These are phyloP conservation scores for Himalopsyche japonica DNA, from an alignment of 2,888 invertebrate genomes.

Conservation along the genomic window DNA sequence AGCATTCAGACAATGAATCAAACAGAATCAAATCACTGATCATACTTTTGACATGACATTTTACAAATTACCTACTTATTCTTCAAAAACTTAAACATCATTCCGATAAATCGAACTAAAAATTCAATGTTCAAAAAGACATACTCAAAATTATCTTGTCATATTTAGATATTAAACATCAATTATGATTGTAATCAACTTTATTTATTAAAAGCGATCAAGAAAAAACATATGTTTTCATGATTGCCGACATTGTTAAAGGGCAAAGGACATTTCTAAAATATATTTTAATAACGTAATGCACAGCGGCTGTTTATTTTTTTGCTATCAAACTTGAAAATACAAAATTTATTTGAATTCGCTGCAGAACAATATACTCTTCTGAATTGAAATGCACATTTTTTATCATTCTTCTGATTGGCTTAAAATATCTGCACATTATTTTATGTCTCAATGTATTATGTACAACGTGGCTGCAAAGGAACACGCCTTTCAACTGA, in stretches of 20 bases:
- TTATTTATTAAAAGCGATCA: no score
- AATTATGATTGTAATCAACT: no score
- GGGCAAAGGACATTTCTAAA: conserved; percentile 4
- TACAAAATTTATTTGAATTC: neutral
- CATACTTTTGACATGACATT: neutral
- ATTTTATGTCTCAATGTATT: conserved; percentile 5
- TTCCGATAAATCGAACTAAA: neutral
- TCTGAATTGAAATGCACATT: conserved; percentile 17
- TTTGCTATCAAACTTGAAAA: neutral
- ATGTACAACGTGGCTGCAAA: conserved; percentile 8
- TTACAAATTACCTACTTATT: neutral
- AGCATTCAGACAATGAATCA: neutral
- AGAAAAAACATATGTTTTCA: neutral
- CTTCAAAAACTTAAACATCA: neutral
- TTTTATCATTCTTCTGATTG: conserved; percentile 27
- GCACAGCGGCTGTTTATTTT: neutral
- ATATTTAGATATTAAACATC: no score
- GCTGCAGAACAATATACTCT: conserved; percentile 7
- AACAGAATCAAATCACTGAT: neutral
- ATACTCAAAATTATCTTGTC: no score
- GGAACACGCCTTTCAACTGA: conserved; percentile 2
- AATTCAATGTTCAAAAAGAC: neutral
- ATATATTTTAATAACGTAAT: neutral
- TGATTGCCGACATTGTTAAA: neutral
- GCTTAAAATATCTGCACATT: conserved; percentile 28